These are phyloP conservation scores for Drosophila gunungcola DNA, from an alignment of 1,140 invertebrate species.

Conservation along the genomic window DNA sequence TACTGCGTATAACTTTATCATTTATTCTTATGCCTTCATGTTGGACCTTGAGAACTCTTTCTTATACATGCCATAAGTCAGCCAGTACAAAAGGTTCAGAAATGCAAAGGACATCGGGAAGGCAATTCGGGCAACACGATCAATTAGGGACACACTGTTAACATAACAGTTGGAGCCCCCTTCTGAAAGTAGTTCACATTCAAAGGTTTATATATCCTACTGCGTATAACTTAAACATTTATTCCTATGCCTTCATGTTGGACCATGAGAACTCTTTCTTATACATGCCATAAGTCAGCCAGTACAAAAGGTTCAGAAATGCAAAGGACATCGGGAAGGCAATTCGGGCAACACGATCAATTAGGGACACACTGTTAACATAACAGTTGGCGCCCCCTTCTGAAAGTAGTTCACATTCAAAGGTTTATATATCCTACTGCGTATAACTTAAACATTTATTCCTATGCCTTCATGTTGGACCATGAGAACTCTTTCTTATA, in stretches of 20 bases:
- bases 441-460: background rate
- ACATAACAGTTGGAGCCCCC: slow-evolving; percentile 86
- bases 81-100: slow-evolving; percentile 95
- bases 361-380: slow-evolving; percentile 94
- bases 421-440: too few relatives aligned
- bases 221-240: background rate
- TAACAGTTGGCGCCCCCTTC: slow-evolving; percentile 85
- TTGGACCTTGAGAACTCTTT: slow-evolving; percentile 81
- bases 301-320: slow-evolving; percentile 94
- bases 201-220: too few relatives aligned
- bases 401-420: too few relatives aligned
- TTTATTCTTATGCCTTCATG: slow-evolving; percentile 52
- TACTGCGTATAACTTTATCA: too few relatives aligned
- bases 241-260: slow-evolving; percentile 58
- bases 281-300: slow-evolving; percentile 87
- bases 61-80: slow-evolving; percentile 85
- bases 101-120: slow-evolving; percentile 95
- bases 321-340: slow-evolving; percentile 95
- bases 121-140: slow-evolving; percentile 92
- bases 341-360: slow-evolving; percentile 93
- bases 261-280: slow-evolving; percentile 82
- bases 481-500: slow-evolving; percentile 82
- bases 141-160: slow-evolving; percentile 95
- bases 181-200: background rate
- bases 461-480: slow-evolving; percentile 66